Evolutionary conservation across 2,797 vertebrate genomes (phyloP), one percentile per base, ranked within the genome.

Genomic region (Rhinella marina): DNA sequence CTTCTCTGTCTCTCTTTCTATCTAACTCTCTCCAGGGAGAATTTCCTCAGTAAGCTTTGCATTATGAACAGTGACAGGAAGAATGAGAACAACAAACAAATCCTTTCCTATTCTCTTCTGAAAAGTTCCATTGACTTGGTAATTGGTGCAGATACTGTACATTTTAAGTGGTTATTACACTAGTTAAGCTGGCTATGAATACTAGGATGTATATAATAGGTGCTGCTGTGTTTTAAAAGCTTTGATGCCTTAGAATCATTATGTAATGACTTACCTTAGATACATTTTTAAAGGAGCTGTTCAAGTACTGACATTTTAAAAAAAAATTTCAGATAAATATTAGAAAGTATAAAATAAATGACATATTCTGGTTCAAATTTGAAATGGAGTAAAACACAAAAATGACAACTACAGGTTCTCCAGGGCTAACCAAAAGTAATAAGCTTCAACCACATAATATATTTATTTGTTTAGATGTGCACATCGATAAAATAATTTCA

Each of bases 11-110:
- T 81, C 77, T 81, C 57, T 13, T 41, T 62, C 79, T 62, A 61
- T 81, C 21, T 27, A 12, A 62, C 32, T 14, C 79, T 81, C 79
- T 81, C 79, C 32, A 32, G 79, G 79, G 79, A 81, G 32, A 81
- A 23, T 62, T 80, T 81, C 19, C 59, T 64, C 59, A 64, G 78
- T 81, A 81, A 61, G 79, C 79, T 81, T 3, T 81, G 79, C 57
- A 81, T 81, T 81, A 81, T 81, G 29, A 81, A 50, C 79, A 81
- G 79, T 64, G 78, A 81, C 57, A 81, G 21, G 29, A 7, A 48
- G 57, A 32, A 81, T 62, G 29, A 62, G 59, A 62, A 81, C 59
- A 81, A 61, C 79, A 81, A 48, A 48, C 79, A 81, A 8, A 61
- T 77, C 50, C 79, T 81, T 81, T 62, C 79, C 79, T 62, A 62